phyloP scores from a whole-genome alignment of 2,888 invertebrate species.

The Brachyptera putata region DNA sequence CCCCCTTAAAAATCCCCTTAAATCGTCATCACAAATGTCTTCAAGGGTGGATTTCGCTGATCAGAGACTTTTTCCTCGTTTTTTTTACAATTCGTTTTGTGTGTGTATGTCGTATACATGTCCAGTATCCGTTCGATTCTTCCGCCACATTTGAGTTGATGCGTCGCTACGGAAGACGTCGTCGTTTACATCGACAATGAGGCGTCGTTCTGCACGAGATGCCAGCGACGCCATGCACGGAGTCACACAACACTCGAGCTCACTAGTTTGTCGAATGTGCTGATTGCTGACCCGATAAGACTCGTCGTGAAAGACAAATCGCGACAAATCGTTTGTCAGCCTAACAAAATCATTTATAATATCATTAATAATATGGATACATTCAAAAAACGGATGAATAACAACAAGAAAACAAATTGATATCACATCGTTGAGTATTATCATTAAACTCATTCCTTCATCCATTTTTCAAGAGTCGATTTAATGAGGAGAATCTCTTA shows the following conservation, averaged over 20 bases:
- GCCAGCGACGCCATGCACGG: background rate
- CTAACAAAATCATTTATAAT: too few relatives aligned
- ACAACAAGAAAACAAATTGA: too few relatives aligned
- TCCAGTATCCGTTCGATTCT: constrained; percentile 10
- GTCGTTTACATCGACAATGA: constrained; percentile 24
- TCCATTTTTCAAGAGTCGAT: background rate
- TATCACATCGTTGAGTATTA: too few relatives aligned
- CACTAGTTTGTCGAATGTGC: constrained; percentile 5
- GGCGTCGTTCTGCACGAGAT: constrained; percentile 22
- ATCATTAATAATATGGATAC: too few relatives aligned
- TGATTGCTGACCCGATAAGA: too few relatives aligned
- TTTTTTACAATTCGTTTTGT: too few relatives aligned
- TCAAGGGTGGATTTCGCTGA: background rate
- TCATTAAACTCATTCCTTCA: background rate
- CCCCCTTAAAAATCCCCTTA: too few relatives aligned
- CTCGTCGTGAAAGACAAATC: too few relatives aligned
- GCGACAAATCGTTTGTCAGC: too few relatives aligned
- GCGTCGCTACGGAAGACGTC: constrained; percentile 15
- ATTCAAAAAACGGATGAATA: too few relatives aligned
- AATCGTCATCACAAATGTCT: too few relatives aligned
- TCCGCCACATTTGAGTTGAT: constrained; percentile 25
- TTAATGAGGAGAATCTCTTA: background rate
- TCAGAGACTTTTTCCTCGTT: background rate
- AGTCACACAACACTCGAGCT: too few relatives aligned
- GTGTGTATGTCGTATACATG: background rate